Conservation (phyloP, 2,888 invertebrate species). For the Melieria omissa region DNA sequence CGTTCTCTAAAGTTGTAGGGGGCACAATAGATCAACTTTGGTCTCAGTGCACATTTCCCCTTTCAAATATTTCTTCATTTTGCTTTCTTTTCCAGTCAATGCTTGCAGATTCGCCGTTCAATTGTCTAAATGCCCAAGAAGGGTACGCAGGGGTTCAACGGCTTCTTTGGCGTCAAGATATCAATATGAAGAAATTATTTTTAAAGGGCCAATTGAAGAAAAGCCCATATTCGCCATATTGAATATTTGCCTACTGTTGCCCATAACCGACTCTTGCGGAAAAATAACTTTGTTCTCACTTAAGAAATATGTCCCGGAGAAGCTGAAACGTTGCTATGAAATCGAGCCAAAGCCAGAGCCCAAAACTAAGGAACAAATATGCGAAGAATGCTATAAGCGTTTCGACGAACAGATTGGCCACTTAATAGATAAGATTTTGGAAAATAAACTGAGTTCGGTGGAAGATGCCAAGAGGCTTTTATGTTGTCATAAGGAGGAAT, state of each 20-base stretch:
- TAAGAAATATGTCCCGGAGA: slow-evolving; percentile 7
- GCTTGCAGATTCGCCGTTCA: slow-evolving; percentile 40
- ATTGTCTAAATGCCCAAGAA: slow-evolving; percentile 8
- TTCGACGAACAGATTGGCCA: slow-evolving; percentile 40
- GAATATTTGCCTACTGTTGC: slow-evolving; percentile 35
- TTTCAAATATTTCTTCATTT: background rate
- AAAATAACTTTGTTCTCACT: background rate
- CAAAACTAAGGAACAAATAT: background rate
- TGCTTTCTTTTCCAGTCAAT: slow-evolving; percentile 33
- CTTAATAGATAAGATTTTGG: slow-evolving; percentile 38
- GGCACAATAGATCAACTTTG: no score
- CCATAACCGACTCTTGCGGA: slow-evolving; percentile 35
- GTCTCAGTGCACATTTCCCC: background rate
- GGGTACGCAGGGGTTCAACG: no score
- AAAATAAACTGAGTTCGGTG: slow-evolving; percentile 32
- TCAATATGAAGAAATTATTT: background rate
- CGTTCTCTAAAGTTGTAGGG: no score
- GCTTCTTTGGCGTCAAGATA: background rate
- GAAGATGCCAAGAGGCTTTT: slow-evolving; percentile 47
- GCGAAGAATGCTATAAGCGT: slow-evolving; percentile 26
- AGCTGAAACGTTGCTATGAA: slow-evolving; percentile 38
- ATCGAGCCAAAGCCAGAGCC: background rate
- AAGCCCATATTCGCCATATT: slow-evolving; percentile 39
- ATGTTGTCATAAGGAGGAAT: slow-evolving; percentile 52
- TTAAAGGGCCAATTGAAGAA: background rate